A percentile compares a stretch with the other conserved stretches of the same genome.
Evolutionary conservation across 2,888 invertebrate species (phyloP).

Genomic region (Blastobasis lacticolella): DNA sequence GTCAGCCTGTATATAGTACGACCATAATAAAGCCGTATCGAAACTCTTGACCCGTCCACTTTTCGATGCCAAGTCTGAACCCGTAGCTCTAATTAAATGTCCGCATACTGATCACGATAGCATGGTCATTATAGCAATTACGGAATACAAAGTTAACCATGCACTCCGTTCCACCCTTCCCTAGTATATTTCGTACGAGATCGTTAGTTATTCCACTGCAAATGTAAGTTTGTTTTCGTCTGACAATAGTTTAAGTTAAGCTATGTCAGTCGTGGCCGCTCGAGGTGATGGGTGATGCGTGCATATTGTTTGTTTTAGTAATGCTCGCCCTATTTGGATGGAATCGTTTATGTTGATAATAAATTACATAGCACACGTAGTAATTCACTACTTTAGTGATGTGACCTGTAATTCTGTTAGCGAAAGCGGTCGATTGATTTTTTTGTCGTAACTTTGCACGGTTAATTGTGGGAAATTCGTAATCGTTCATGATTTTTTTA

Average conservation of each 20-base stretch:
- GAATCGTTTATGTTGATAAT: background rate
- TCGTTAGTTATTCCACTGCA: slow-evolving; percentile 14
- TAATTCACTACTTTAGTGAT: too few species aligned
- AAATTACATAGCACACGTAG: too few species aligned
- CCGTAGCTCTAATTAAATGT: slow-evolving; percentile 51
- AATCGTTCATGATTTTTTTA: too few species aligned
- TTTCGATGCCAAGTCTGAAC: slow-evolving; percentile 65
- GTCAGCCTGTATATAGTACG: too few species aligned
- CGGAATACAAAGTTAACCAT: slow-evolving; percentile 30
- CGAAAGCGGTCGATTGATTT: too few species aligned
- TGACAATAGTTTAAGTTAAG: slow-evolving; percentile 57
- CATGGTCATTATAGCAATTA: slow-evolving; percentile 62
- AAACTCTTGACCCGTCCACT: slow-evolving; percentile 47
- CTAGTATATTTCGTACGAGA: slow-evolving; percentile 11
- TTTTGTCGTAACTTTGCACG: too few species aligned
- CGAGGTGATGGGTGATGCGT: slow-evolving; percentile 44
- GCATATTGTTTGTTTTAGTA: slow-evolving; percentile 60
- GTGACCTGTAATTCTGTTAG: too few species aligned
- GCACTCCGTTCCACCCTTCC: slow-evolving; percentile 22
- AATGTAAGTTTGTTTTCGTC: slow-evolving; percentile 34
- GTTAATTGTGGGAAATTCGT: too few species aligned
- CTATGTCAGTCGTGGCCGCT: slow-evolving; percentile 58
- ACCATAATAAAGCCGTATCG: too few species aligned
- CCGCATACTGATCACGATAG: slow-evolving; percentile 56
- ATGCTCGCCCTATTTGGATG: slow-evolving; percentile 23